Conservation (phyloP, 2,113 vertebrate genomes). For the Struthio camelus region DNA sequence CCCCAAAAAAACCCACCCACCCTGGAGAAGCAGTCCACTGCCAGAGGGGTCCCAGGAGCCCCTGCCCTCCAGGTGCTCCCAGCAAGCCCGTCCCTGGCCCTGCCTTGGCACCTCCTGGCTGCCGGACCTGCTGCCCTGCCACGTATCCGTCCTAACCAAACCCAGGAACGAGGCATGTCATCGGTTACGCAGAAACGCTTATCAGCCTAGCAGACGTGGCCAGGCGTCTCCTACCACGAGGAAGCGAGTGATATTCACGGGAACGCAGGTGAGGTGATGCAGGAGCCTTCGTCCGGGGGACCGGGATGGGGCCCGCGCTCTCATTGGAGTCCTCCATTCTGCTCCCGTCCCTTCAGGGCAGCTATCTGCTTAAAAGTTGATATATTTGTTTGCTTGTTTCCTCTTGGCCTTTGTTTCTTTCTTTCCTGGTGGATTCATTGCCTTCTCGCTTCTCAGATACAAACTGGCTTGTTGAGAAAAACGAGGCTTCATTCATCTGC, state of each 20-base stretch:
- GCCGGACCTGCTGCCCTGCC: neutral
- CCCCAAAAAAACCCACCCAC: neutral
- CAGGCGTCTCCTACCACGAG: neutral
- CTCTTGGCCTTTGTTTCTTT: neutral
- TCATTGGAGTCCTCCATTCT: neutral
- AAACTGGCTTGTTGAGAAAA: neutral
- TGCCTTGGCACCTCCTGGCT: neutral
- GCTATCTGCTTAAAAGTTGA: neutral
- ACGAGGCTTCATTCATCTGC: neutral
- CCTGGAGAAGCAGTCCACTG: neutral
- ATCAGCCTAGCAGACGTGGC: neutral
- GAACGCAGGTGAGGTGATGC: neutral
- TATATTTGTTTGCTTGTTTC: neutral
- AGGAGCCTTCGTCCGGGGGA: neutral
- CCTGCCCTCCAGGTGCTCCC: neutral
- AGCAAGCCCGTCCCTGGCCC: neutral
- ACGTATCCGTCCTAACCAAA: fast-evolving
- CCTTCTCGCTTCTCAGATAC: neutral
- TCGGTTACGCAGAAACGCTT: neutral
- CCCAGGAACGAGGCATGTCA: no score
- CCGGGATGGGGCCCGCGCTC: neutral
- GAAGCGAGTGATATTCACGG: neutral
- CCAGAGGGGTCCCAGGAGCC: neutral
- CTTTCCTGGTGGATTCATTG: neutral
- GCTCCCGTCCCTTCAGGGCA: neutral